Percentiles rank a stretch among this genome's conserved stretches.
Conservation (phyloP, 2,888 invertebrate genomes). For the Pyrrhosoma nymphula region DNA sequence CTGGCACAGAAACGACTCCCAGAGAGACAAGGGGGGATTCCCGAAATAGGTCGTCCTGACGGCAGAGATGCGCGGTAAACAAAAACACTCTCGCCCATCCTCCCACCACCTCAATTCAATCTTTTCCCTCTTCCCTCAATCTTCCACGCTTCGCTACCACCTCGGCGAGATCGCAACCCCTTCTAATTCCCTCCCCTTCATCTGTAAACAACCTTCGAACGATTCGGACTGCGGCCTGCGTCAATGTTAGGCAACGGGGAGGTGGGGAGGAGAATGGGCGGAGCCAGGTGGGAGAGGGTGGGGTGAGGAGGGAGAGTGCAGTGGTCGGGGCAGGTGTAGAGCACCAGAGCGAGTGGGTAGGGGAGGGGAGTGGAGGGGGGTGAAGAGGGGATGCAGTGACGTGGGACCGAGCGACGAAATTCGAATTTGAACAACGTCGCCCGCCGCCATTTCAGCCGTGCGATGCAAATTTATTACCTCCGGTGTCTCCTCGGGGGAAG, state of each 20-base stretch:
- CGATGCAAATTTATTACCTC: neutral
- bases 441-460: neutral
- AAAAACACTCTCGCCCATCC: slow-evolving; percentile 7
- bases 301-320: neutral
- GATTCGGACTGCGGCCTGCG: neutral
- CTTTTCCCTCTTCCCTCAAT: slow-evolving; percentile 11
- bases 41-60: slow-evolving; percentile 39
- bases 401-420: neutral
- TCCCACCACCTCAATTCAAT: neutral
- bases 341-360: neutral
- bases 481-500: neutral
- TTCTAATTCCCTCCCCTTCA: neutral
- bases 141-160: slow-evolving; percentile 13
- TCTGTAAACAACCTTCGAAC: slow-evolving; percentile 54
- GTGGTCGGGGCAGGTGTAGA: neutral
- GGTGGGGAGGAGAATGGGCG: neutral
- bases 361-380: neutral
- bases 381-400: neutral
- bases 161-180: neutral
- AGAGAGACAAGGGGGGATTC: neutral
- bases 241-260: neutral
- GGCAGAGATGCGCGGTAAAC: slow-evolving; percentile 15
- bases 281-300: neutral
- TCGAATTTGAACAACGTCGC: neutral
- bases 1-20: neutral